A percentile compares a stretch with the other conserved stretches of the same genome.
These are phyloP conservation scores for Galemys pyrenaicus DNA, from an alignment of 2,113 vertebrate genomes.

Conservation along the genomic window DNA sequence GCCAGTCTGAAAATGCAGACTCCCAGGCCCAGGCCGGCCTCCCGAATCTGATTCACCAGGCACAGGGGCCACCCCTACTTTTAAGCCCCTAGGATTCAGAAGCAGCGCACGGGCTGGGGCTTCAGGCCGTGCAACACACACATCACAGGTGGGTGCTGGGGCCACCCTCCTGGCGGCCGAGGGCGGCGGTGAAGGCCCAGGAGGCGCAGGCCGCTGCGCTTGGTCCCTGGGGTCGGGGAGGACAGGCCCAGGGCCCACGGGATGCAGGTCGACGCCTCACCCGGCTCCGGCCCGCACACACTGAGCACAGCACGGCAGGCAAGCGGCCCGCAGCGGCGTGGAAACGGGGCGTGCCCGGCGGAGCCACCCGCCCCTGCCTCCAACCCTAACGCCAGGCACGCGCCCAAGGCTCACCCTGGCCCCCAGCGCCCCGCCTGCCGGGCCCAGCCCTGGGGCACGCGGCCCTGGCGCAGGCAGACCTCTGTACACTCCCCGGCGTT, in stretches of 20 bases:
- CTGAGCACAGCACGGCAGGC: no score
- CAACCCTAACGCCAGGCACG: not conserved
- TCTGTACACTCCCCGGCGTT: not conserved
- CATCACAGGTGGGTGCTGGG: no score
- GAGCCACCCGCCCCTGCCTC: rapidly evolving
- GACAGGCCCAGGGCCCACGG: no score
- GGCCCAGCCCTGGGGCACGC: not conserved
- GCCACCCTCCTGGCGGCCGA: not conserved
- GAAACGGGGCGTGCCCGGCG: rapidly evolving
- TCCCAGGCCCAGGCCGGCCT: not conserved
- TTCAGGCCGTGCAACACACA: not conserved
- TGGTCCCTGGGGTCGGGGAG: no score
- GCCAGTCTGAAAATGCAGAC: not conserved
- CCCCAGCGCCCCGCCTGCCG: not conserved
- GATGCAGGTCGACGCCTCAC: no score
- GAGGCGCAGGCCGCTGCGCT: no score
- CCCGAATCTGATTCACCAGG: not conserved
- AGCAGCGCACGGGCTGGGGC: not conserved
- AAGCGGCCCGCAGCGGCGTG: not conserved
- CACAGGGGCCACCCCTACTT: no score
- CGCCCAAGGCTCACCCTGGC: not conserved
- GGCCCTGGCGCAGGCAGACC: not conserved
- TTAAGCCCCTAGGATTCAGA: not conserved
- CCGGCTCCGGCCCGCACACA: rapidly evolving
- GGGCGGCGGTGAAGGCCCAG: no score